Percentiles rank a stretch among this genome's conserved stretches.
These are phyloP conservation scores for Megatriorchis doriae DNA, from an alignment of 2,113 vertebrate genomes.

Conservation along the genomic window DNA sequence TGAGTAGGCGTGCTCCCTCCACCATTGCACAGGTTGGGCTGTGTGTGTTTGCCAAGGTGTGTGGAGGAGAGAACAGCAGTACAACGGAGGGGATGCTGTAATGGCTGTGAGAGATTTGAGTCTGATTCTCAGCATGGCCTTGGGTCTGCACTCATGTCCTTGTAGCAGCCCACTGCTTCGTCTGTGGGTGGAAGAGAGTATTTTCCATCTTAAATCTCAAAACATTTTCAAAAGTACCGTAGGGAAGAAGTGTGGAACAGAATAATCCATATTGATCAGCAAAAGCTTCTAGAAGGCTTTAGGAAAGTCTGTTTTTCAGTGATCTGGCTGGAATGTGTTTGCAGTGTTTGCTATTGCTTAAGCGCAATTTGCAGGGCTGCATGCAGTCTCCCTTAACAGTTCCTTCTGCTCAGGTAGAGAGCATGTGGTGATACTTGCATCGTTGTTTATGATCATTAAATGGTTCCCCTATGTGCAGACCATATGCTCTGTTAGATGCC, in stretches of 20 bases:
- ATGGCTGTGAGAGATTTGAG: background rate
- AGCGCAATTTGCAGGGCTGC: background rate
- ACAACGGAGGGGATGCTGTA: background rate
- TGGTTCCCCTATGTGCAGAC: background rate
- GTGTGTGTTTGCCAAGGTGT: background rate
- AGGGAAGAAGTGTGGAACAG: background rate
- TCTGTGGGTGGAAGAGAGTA: background rate
- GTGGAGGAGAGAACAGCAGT: background rate
- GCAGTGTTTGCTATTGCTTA: background rate
- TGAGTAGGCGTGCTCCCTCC: background rate
- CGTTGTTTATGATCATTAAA: background rate
- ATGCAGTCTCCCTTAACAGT: background rate
- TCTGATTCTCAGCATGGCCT: background rate
- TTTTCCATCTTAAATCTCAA: background rate
- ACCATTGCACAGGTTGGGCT: fast-evolving
- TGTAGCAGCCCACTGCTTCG: background rate
- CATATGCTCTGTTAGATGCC: background rate
- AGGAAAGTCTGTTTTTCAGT: background rate
- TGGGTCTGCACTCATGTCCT: background rate
- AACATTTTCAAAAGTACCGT: background rate
- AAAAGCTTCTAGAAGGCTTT: background rate
- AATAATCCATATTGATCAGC: background rate
- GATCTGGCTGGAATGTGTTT: background rate
- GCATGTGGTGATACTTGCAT: fast-evolving
- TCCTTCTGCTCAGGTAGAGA: background rate